Base-by-base conservation (phyloP, 2,113 vertebrate genomes). In the Ramphastos sulfuratus region DNA sequence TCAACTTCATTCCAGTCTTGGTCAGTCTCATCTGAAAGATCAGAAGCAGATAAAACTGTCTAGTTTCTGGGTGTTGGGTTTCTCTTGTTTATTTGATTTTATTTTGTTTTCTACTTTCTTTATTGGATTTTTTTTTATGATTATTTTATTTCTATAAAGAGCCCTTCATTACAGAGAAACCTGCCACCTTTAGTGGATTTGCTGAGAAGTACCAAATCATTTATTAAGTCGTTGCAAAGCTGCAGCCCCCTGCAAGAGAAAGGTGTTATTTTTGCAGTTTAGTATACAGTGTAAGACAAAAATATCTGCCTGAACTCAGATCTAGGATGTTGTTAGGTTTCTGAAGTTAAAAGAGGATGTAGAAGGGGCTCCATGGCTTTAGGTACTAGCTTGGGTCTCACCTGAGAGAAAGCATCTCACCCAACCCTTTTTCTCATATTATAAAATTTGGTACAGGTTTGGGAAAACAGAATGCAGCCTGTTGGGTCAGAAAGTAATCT, bases 211-310 rank as follows among this genome's bases (percentile, higher is more conserved):
- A 77, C 16, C 24, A 66, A 84, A 71, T n/a, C 6, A 7, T 7
- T 81, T 94, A 89, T 89, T 82, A 80, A 79, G 0, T 1, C 44
- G 20, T 35, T 91, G 42, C 65, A 89, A 54, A 95, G 85, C 64
- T 35, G 27, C 33, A 83, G 58, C 73, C 19, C 55, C 48, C 76
- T 91, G 69, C 78, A 83, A 66, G 58, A 81, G 15, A 13, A 75
- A 69, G 55, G 48, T 85, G 65, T 83, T 87, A 35, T 80, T 93
- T 90, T 90, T 92, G 46, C 65, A 75, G 65, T 37, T 81, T 67
- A 35, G 37, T 35, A 91, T 54, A 86, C 83, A 50, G 35, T 55
- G 7, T 35, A 80, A 76, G 76, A 83, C 60, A 91, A 85, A 92
- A 93, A 74, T 92, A 90, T 28, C 81, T 89, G 44, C 35, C 30